Percentiles rank a stretch among this genome's conserved stretches.
These are phyloP conservation scores for Otis tarda DNA, from an alignment of 2,113 vertebrate genomes.

Conservation along the genomic window DNA sequence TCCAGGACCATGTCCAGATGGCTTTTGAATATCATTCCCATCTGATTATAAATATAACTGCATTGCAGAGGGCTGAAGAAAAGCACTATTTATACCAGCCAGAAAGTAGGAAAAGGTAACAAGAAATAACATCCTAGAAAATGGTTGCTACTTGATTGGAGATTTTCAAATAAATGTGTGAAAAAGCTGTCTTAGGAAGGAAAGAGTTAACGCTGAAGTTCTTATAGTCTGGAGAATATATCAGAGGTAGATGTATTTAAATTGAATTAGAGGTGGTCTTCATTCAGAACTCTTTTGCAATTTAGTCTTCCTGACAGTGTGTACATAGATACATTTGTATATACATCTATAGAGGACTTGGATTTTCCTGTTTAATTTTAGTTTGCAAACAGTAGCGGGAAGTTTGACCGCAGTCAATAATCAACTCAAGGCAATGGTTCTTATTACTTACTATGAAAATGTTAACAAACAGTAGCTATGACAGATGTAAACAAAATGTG, in stretches of 20 bases:
- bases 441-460: not conserved
- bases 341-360: not conserved
- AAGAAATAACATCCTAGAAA: not conserved
- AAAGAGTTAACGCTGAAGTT: not conserved
- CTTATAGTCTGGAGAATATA: not conserved
- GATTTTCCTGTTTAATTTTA: not conserved
- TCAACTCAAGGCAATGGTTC: not conserved
- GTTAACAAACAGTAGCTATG: not conserved
- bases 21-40: not conserved
- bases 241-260: not conserved
- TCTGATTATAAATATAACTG: not conserved
- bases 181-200: not conserved
- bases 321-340: not conserved
- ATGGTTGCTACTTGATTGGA: fast-evolving
- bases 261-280: not conserved
- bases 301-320: not conserved
- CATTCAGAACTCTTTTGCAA: not conserved
- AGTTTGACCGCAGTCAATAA: not conserved
- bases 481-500: not conserved
- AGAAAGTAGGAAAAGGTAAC: not conserved
- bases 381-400: not conserved
- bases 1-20: not conserved
- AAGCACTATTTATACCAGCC: not conserved
- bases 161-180: not conserved
- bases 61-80: not conserved